A percentile compares a stretch with the other conserved stretches of the same genome.
Conservation (phyloP, 2,797 vertebrate species). For the Huso huso region DNA sequence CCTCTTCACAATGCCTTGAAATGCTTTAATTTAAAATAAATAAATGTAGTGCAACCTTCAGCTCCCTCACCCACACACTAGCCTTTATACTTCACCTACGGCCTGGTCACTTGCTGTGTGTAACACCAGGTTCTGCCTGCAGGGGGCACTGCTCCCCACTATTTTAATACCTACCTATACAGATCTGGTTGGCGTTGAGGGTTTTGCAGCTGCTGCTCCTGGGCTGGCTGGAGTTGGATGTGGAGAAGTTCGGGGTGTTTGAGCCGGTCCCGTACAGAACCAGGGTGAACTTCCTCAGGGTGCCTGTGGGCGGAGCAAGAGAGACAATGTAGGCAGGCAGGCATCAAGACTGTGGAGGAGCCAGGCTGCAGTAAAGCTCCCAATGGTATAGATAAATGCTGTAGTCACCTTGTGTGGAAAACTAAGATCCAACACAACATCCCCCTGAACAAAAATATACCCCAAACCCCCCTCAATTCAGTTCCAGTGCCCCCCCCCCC, state of each 20-base stretch:
- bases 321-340: conserved; percentile 46
- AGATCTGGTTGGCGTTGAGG: conserved; percentile 76
- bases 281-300: conserved; percentile 85
- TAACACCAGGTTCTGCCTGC: conserved; percentile 34
- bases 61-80: background rate
- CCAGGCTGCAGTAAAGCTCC: conserved; percentile 66
- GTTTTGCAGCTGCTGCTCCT: conserved; percentile 80
- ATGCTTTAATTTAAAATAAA: background rate
- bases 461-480: no score
- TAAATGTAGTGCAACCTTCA: no score
- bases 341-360: conserved; percentile 73
- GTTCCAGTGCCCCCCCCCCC: no score
- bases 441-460: no score
- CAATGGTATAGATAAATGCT: conserved; percentile 79
- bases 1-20: no score
- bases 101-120: background rate
- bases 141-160: conserved; percentile 42
- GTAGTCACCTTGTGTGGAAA: conserved; percentile 25
- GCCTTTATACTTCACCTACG: background rate
- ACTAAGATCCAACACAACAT: no score
- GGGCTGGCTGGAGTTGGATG: conserved; percentile 54
- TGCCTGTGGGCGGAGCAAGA: conserved; percentile 55
- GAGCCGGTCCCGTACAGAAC: conserved; percentile 82
- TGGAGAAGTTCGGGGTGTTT: conserved; percentile 45
- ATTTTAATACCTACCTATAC: conserved; percentile 72